Base-by-base conservation (phyloP, 2,113 vertebrate species). In the Mastomys coucha region DNA sequence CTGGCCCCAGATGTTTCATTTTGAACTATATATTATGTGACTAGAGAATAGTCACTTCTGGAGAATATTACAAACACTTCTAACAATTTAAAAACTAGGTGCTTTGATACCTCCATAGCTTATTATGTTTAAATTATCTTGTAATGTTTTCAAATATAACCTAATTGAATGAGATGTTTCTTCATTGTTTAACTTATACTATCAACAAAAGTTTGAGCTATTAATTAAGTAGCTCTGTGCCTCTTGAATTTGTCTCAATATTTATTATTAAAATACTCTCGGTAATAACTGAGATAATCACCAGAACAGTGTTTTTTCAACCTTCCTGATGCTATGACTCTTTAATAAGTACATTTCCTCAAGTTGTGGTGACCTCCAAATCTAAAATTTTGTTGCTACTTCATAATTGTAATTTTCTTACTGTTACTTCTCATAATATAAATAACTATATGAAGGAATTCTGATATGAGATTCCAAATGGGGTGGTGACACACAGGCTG, bases 251-350 rank as follows among this genome's bases (percentile, higher is more conserved):
- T 85, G 82, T 95, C 93, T 93, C 95, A 96, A n/a, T 92, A 88
- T 98, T 97, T 97, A 96, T 96, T 96, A 93, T 93, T 84, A 97
- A 42, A 85, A 12, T 91, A 97, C 56, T 76, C 51, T 28, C 1
- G 76, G 73, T 91, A 96, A 96, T 96, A 97, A 96, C 84, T 88
- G 20, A 95, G 82, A 93, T 36, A 94, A 84, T 97, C 93, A 93
- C 87, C 85, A 88, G 87, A 97, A 84, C 6, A n/a, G 16, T 17
- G 33, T 33, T 70, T 70, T 70, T 33, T 70, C 33, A 70, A 12
- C 13, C 33, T 70, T 70, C 33, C 69, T 36, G 33, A 17, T n/a
- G 14, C 33, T 17, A 14, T 6, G 7, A 7, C 33, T 0, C 6
- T 36, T 70, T 70, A 36, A 70, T 17, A 45, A 45, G 45, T 45